phyloP scores from a whole-genome alignment of 23 tunicate genomes.

The Corella eumyota region DNA sequence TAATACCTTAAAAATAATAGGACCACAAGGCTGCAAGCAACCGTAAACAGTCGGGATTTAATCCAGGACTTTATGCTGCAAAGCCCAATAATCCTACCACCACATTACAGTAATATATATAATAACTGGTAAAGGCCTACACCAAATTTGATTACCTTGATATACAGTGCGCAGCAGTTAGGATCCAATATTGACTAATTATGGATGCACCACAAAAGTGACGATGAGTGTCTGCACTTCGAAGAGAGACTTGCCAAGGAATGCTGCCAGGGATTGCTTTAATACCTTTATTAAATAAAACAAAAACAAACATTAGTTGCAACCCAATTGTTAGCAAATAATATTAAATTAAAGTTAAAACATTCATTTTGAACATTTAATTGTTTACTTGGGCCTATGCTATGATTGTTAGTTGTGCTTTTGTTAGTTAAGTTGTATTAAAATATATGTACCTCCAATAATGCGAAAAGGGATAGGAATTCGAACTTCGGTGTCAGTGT shows the following conservation, averaged over 20 bases:
- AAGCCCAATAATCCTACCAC: too few relatives aligned
- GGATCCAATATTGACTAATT: slow-evolving; percentile 14
- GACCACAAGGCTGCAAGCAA: too few relatives aligned
- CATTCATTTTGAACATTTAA: too few relatives aligned
- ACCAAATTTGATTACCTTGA: slow-evolving; percentile 5
- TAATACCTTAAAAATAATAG: too few relatives aligned
- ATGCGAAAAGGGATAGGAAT: slow-evolving; percentile 6
- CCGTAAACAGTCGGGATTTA: too few relatives aligned
- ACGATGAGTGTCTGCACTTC: slow-evolving; percentile 1
- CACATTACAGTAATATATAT: too few relatives aligned
- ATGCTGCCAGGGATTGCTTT: slow-evolving; percentile 22
- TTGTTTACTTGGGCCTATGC: too few relatives aligned
- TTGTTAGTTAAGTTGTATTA: background rate
- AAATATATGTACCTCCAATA: slow-evolving; percentile 6
- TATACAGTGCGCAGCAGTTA: slow-evolving; percentile 43
- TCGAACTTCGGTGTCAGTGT: background rate
- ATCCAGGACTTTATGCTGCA: background rate
- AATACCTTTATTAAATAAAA: slow-evolving; percentile 5
- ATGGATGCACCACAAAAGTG: slow-evolving; percentile 38
- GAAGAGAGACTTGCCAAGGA: slow-evolving; percentile 51
- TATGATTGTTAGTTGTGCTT: too few relatives aligned
- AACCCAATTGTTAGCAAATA: background rate
- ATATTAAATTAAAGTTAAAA: background rate
- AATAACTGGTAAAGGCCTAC: too few relatives aligned
- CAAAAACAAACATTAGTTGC: background rate